These are phyloP conservation scores for Nycticebus coucang DNA, from an alignment of 2,113 vertebrate genomes.

Conservation along the genomic window DNA sequence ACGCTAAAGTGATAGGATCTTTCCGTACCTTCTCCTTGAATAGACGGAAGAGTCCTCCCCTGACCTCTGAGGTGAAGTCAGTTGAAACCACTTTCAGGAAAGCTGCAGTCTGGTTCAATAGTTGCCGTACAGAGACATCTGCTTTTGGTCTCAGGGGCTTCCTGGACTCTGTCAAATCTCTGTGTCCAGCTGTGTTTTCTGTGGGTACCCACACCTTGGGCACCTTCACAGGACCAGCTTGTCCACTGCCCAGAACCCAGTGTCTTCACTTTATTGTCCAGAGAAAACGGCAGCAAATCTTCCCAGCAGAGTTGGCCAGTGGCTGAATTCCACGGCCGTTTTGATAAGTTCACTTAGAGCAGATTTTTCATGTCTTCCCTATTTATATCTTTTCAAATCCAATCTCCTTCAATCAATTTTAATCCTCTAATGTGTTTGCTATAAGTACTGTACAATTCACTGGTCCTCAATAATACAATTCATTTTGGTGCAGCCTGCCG, in stretches of 20 bases:
- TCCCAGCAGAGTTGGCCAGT: background rate
- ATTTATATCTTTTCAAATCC: slow-evolving; percentile 76
- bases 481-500: slow-evolving; percentile 66
- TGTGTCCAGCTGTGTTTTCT: background rate
- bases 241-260: too few relatives aligned
- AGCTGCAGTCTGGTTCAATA: background rate
- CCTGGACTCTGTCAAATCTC: too few relatives aligned
- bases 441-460: slow-evolving; percentile 77
- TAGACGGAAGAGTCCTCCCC: background rate
- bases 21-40: background rate
- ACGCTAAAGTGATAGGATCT: rapidly evolving
- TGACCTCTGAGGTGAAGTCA: background rate
- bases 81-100: background rate
- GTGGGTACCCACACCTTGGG: rapidly evolving
- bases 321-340: background rate
- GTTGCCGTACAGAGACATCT: background rate
- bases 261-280: background rate
- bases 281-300: background rate
- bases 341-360: slow-evolving; percentile 53
- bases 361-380: slow-evolving; percentile 60
- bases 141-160: background rate
- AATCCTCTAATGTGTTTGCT: slow-evolving; percentile 81
- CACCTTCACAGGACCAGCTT: too few relatives aligned
- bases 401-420: slow-evolving; percentile 79
- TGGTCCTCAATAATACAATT: slow-evolving; percentile 79